Percentiles rank a stretch among this genome's conserved stretches.
phyloP scores from a whole-genome alignment of 2,797 vertebrate species.

The Sarcophilus harrisii region DNA sequence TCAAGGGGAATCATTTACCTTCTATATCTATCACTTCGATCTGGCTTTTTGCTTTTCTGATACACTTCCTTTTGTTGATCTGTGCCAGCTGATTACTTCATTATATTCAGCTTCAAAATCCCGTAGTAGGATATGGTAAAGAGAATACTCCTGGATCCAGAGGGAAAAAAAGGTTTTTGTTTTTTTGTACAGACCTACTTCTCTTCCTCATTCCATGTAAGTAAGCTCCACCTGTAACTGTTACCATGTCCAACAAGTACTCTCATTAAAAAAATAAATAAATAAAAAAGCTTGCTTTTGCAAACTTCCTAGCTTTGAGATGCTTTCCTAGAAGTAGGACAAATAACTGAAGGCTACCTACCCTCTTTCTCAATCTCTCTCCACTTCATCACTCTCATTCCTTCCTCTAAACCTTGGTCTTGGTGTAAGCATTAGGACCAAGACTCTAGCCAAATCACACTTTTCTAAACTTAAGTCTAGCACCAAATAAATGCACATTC shows the following conservation, averaged over 20 bases:
- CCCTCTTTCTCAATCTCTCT: background rate
- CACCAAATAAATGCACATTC: background rate
- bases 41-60: background rate
- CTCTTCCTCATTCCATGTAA: background rate
- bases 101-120: background rate
- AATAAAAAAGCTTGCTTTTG: background rate
- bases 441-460: background rate
- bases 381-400: background rate
- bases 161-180: background rate
- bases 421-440: background rate
- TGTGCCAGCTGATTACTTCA: background rate
- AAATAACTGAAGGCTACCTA: background rate
- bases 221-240: background rate
- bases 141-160: background rate
- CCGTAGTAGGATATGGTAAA: conserved; percentile 27
- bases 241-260: background rate
- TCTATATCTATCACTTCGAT: background rate
- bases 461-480: background rate
- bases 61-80: background rate
- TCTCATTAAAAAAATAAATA: background rate
- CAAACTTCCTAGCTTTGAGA: background rate
- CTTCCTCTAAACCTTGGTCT: background rate
- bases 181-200: background rate
- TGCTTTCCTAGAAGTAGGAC: background rate
- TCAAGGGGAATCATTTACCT: background rate